Evolutionary conservation across 92 coral and sea anemone genomes (phyloP).

Genomic region (Heliopora coerulea): DNA sequence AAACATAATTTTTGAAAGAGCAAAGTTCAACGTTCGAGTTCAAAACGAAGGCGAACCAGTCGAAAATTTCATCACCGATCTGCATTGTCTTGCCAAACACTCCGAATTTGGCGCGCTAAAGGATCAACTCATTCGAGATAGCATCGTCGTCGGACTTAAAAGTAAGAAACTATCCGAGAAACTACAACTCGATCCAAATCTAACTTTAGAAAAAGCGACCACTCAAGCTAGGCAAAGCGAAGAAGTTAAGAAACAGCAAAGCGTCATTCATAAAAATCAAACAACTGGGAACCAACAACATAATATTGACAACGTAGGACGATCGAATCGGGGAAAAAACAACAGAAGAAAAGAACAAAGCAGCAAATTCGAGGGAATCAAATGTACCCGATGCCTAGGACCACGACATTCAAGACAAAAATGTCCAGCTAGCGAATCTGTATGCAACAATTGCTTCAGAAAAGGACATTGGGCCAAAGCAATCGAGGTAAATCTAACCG

Average conservation of each 20-base stretch:
- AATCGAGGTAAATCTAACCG: background rate
- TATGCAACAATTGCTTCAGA: conserved; percentile 15
- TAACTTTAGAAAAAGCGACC: conserved; percentile 11
- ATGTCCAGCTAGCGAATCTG: background rate
- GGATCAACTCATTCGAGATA: conserved; percentile 19
- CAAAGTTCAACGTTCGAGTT: conserved; percentile 18
- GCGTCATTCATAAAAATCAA: conserved; percentile 28
- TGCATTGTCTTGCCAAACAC: conserved; percentile 25
- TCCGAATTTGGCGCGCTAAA: conserved; percentile 19
- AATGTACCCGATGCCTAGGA: conserved; percentile 18
- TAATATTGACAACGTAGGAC: background rate
- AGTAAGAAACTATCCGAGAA: conserved; percentile 3
- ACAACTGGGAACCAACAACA: background rate
- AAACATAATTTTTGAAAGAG: conserved; percentile 9
- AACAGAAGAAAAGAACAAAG: conserved; percentile 9
- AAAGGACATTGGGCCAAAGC: background rate
- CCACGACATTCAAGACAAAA: background rate
- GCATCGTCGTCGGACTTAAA: conserved; percentile 10
- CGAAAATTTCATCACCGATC: background rate
- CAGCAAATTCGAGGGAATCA: conserved; percentile 13
- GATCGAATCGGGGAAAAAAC: background rate
- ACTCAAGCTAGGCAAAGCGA: conserved; percentile 29
- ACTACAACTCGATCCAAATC: background rate
- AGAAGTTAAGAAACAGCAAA: conserved; percentile 42
- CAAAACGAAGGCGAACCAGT: background rate